Evolutionary conservation across 2,888 invertebrate genomes (phyloP).

Genomic region (Chrysomela aeneicollis): DNA sequence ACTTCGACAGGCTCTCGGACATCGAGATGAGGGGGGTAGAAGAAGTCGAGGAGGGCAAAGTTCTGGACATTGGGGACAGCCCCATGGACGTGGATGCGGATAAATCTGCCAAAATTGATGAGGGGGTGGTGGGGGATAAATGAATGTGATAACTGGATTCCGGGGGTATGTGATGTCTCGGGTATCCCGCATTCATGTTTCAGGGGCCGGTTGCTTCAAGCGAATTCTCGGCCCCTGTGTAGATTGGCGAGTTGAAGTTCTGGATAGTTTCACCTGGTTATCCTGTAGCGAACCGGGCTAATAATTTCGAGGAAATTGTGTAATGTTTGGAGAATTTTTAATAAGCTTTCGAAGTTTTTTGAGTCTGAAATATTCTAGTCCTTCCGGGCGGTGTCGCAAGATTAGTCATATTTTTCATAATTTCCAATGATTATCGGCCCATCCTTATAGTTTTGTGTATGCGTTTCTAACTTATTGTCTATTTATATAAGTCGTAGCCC

Average conservation of each 20-base stretch:
- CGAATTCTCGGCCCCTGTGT: background rate
- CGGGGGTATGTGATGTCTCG: background rate
- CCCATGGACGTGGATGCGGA: background rate
- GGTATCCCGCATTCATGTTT: background rate
- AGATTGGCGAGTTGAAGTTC: background rate
- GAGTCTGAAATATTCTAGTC: constrained; percentile 3
- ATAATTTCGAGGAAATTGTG: background rate
- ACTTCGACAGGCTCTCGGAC: constrained; percentile 46
- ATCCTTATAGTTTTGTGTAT: background rate
- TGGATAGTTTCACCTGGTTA: background rate
- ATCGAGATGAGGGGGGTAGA: constrained; percentile 33
- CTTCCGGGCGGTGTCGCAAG: background rate
- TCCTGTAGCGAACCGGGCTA: background rate
- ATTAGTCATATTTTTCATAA: background rate
- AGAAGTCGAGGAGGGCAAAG: no score
- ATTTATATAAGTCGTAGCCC: background rate
- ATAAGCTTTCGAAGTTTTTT: background rate
- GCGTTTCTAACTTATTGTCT: background rate
- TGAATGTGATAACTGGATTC: background rate
- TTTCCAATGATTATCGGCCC: background rate
- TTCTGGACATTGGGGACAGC: background rate
- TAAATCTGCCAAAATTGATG: background rate
- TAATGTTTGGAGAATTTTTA: background rate
- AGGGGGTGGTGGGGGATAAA: background rate
- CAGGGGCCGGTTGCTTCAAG: no score